Base-by-base conservation (phyloP, 2,888 invertebrate species). In the Crematogaster levior region DNA sequence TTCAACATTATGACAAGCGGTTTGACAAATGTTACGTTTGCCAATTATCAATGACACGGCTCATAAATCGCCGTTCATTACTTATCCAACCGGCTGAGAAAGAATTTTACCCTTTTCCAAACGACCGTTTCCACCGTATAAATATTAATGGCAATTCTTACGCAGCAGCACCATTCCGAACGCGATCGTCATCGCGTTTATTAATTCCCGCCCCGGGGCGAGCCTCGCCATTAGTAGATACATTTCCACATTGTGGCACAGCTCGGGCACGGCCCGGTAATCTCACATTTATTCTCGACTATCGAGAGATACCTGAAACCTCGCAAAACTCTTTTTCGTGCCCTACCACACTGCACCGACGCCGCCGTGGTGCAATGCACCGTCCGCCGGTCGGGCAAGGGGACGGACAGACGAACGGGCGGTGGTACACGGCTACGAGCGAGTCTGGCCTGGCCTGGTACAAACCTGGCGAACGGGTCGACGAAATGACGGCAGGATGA, bases 341-440 rank as follows among this genome's bases (percentile, higher is more conserved):
- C 46, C 70, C 79, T 83, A 48, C 75, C 77, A 83, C 84, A 73
- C 46, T 37, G 77, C 84, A 51, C 66, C 48, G 72, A 70, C 75
- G 58, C 68, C 63, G 77, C 66, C 77, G 66, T 82, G 86, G 84
- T 86, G 87, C 88, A 83, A 83, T 86, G 86, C 80, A 86, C 87
- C 86, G 77, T 70, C 73, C 74, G 75, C 74, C 66, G 68, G 53
- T 1, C 58, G 40, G 81, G 74, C 68, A 70, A 79, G 75, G 79
- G 80, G 80, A 80, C 80, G 72, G 60, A 72, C 51, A 61, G 72
- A 70, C 80, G 46, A 73, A 70, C 77, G 81, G 85, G 66, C 65
- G 79, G 70, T 53, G 79, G 81, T 81, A 80, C 82, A 66, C 63
- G 70, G 79, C 43, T 53, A 66, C 61, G 70, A 46, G 46, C 73